Evolutionary conservation across 2,113 vertebrate genomes (phyloP), one percentile per base, ranked within the genome.

Genomic region (Merops nubicus): DNA sequence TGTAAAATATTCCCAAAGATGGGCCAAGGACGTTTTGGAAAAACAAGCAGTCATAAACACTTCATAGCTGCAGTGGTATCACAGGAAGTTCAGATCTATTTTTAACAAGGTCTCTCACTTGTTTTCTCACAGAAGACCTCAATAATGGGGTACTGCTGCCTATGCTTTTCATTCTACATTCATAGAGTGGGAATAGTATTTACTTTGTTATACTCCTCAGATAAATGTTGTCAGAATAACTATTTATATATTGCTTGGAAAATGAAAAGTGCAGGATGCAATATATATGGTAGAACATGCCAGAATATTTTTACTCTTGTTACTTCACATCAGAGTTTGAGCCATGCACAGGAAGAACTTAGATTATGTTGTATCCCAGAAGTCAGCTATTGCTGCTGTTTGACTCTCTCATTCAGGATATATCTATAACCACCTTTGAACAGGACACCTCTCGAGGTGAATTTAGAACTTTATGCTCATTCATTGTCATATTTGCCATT

Each of bases 81-180:
- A 85, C 68, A 81, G 68, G 69, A 92, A 94, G 68, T 77, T 67
- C 65, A 68, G 70, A 70, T 74, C 78, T 94, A 95, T 95, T 96
- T 92, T 95, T 94, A 83, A 81, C 90, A 94, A 96, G 76, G 75
- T 89, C 72, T 85, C 74, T 92, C 89, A 65, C 67, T 73, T 93
- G 80, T 92, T 95, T 92, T 91, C 86, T 95, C 67, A 33, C 73
- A 67, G 84, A 73, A 85, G 62, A 83, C 65, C 79, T 91, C 79
- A 77, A 45, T 86, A 96, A 86, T 2, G 29, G 91, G 54, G 54
- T 56, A 90, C 51, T 80, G 82, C 59, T 90, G 50, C 48, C 85
- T 79, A 4, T 51, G 63, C 78, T 93, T 88, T 94, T 91, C 59
- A 86, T 94, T 95, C 51, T 63, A 45, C 83, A 64, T 88, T 95